Percentiles rank a stretch among this genome's conserved stretches.
These are phyloP conservation scores for Threskiornis aethiopicus DNA, from an alignment of 2,797 vertebrate species.

Conservation along the genomic window DNA sequence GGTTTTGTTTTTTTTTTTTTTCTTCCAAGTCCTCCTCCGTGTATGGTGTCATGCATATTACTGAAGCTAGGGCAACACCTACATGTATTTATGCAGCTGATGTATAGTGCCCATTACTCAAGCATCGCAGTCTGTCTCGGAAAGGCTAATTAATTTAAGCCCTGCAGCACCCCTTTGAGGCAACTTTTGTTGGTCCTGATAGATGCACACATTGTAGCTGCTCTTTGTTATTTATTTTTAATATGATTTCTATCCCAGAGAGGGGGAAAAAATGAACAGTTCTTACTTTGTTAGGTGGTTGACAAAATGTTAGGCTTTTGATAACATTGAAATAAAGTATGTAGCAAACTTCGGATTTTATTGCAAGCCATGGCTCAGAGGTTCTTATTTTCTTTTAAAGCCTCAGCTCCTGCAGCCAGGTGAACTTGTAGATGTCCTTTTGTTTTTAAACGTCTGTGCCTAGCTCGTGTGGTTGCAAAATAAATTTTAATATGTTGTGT, in stretches of 20 bases:
- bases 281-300: neutral
- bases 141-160: constrained; percentile 53
- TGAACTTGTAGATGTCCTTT: neutral
- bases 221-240: constrained; percentile 24
- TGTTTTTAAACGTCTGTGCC: neutral
- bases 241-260: neutral
- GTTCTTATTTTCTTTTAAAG: constrained; percentile 2
- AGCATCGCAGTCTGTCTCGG: neutral
- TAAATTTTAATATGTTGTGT: neutral
- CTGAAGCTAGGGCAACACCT: constrained; percentile 11
- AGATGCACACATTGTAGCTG: constrained; percentile 37
- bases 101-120: neutral
- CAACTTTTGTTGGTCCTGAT: constrained; percentile 41
- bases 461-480: neutral
- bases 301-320: neutral
- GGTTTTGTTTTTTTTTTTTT: no score
- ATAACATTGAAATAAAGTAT: neutral
- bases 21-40: neutral
- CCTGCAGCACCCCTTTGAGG: constrained; percentile 44
- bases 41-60: neutral
- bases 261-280: neutral
- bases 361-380: neutral
- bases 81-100: constrained; percentile 8
- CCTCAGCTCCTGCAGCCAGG: neutral
- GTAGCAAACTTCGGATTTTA: constrained; percentile 5